phyloP scores from a whole-genome alignment of 2,888 invertebrate species.

The Rotaria socialis region DNA sequence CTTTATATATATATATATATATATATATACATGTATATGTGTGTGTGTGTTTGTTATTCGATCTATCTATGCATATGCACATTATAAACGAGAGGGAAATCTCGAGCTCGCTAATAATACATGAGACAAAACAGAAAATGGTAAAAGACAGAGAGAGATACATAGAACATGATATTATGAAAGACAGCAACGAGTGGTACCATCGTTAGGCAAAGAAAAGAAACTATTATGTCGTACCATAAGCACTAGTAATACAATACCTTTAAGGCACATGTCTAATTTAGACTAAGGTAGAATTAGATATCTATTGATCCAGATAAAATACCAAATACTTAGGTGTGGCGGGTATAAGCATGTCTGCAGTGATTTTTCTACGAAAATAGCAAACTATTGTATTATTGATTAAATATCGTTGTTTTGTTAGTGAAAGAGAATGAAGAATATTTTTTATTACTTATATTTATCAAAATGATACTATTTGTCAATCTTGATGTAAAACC shows the following conservation, averaged over 20 bases:
- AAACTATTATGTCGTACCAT: neutral
- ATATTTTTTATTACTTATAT: neutral
- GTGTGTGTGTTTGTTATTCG: neutral
- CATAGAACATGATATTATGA: neutral
- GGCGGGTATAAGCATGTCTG: no score
- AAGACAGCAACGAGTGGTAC: neutral
- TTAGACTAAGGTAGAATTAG: no score
- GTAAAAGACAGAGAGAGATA: neutral
- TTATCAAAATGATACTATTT: neutral
- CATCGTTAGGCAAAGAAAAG: neutral
- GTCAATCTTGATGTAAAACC: neutral
- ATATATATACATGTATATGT: neutral
- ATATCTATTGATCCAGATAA: no score
- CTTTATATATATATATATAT: neutral
- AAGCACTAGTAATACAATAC: neutral
- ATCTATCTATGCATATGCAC: constrained; percentile 1
- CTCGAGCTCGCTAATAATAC: neutral
- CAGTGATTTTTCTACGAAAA: no score
- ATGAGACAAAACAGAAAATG: neutral
- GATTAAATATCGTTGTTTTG: neutral
- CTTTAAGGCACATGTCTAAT: neutral
- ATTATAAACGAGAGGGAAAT: neutral
- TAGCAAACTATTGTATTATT: no score
- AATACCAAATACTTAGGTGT: no score
- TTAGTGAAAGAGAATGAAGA: neutral